Percentiles rank a stretch among this genome's conserved stretches.
Conservation (phyloP, 1,140 invertebrate species). For the Popillia japonica region DNA sequence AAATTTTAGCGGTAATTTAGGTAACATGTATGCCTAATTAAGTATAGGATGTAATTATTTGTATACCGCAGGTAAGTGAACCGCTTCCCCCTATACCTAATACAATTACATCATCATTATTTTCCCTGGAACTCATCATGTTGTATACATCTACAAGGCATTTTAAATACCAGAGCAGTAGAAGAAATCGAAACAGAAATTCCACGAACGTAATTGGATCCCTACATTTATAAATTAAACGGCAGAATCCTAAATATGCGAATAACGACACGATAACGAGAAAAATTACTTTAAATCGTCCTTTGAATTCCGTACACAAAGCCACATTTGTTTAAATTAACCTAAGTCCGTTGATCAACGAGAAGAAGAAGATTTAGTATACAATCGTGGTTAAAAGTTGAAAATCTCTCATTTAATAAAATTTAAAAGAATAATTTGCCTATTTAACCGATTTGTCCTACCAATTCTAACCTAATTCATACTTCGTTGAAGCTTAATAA, state of each 20-base stretch:
- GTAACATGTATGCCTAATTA: no score
- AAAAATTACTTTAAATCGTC: neutral
- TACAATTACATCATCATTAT: neutral
- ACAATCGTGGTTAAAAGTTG: no score
- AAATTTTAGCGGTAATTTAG: no score
- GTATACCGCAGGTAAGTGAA: no score
- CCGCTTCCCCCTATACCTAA: neutral
- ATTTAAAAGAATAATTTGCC: no score
- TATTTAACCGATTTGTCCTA: no score
- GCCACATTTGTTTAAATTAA: neutral
- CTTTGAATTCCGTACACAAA: neutral
- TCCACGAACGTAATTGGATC: constrained; percentile 11
- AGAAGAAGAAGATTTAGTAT: neutral
- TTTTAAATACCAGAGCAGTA: constrained; percentile 2
- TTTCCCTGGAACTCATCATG: neutral
- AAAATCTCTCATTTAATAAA: no score
- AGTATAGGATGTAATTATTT: no score
- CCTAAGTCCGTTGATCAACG: neutral
- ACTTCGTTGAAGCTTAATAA: no score
- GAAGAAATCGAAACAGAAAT: constrained; percentile 7
- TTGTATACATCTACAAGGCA: neutral
- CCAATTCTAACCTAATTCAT: no score
- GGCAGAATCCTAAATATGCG: neutral
- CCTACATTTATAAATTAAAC: neutral
- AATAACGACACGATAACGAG: neutral